phyloP scores from a whole-genome alignment of 2,888 invertebrate genomes.

The Cylindroiulus punctatus region DNA sequence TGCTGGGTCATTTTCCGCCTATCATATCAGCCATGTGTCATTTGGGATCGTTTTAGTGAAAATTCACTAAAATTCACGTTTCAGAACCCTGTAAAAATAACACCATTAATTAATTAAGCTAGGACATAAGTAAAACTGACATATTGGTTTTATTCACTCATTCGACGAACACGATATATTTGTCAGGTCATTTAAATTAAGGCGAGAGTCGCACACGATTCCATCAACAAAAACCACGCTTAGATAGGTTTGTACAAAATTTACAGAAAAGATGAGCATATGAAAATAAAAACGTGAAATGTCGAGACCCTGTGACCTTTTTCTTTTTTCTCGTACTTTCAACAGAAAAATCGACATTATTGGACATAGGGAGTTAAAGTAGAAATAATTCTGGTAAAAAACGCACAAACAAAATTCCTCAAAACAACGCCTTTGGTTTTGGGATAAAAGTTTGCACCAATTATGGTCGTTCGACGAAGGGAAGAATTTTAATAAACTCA shows the following conservation, averaged over 20 bases:
- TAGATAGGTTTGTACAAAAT: not conserved
- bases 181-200: not conserved
- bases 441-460: too few species aligned
- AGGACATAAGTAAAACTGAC: not conserved
- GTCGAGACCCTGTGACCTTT: not conserved
- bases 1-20: too few species aligned
- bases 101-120: too few species aligned
- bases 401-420: too few species aligned
- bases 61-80: too few species aligned
- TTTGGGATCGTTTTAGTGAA: too few species aligned
- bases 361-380: not conserved
- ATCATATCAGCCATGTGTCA: too few species aligned
- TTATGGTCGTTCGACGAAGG: too few species aligned
- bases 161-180: not conserved
- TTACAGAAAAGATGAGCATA: conserved; percentile 18
- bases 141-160: not conserved
- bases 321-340: not conserved
- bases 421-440: too few species aligned
- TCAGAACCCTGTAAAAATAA: too few species aligned
- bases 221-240: not conserved
- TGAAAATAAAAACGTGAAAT: not conserved
- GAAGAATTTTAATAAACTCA: too few species aligned
- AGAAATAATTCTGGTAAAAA: not conserved
- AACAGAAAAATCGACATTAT: not conserved
- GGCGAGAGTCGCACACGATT: not conserved